phyloP scores from a whole-genome alignment of 2,888 invertebrate genomes.

The Xanthorhoe designata region DNA sequence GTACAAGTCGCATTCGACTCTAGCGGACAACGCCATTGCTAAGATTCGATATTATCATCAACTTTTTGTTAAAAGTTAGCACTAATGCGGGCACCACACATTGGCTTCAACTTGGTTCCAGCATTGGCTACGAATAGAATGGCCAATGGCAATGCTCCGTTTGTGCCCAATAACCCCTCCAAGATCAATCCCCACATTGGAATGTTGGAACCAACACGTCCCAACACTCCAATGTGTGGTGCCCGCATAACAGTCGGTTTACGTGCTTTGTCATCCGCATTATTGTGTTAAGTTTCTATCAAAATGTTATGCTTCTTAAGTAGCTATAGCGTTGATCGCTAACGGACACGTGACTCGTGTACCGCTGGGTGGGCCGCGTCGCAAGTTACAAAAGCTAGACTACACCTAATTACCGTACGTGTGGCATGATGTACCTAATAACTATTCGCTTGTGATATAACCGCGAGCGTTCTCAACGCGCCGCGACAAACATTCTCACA shows the following conservation, averaged over 20 bases:
- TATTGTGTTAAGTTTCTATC: neutral
- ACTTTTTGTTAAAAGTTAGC: neutral
- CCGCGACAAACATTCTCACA: conserved; percentile 47
- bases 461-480: conserved; percentile 57
- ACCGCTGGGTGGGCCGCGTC: conserved; percentile 39
- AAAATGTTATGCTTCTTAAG: neutral
- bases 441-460: conserved; percentile 61
- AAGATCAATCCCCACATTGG: too few species aligned
- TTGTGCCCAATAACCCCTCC: too few species aligned
- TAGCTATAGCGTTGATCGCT: conserved; percentile 6
- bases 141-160: too few species aligned
- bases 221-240: too few species aligned
- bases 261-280: too few species aligned
- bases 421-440: conserved; percentile 49
- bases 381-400: conserved; percentile 77
- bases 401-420: conserved; percentile 62
- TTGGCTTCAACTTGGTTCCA: too few species aligned
- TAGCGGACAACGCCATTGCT: conserved; percentile 5
- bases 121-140: too few species aligned
- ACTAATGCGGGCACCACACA: too few species aligned
- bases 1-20: neutral
- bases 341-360: neutral
- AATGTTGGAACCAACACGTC: too few species aligned
- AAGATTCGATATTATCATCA: neutral
- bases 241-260: too few species aligned